Conservation (phyloP, 2,888 invertebrate species). For the Drosophila fungiperda region DNA sequence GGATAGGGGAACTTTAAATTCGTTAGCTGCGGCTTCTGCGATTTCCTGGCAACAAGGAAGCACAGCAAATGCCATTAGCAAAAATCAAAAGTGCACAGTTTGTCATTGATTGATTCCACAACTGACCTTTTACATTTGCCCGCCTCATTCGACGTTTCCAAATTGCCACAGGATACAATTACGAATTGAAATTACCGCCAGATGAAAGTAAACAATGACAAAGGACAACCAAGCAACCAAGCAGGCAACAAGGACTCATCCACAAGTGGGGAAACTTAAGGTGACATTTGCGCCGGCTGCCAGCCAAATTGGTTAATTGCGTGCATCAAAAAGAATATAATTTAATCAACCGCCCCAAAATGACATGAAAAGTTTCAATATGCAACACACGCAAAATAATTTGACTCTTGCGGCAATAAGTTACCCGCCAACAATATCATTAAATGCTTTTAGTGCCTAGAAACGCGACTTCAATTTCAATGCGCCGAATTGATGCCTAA, state of each 20-base stretch:
- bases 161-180: slow-evolving; percentile 53
- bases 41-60: slow-evolving; percentile 34
- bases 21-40: slow-evolving; percentile 33
- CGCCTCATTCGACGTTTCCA: slow-evolving; percentile 6
- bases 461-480: slow-evolving; percentile 18
- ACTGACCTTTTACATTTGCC: slow-evolving; percentile 51
- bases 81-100: slow-evolving; percentile 5
- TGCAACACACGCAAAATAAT: slow-evolving; percentile 7
- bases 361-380: neutral
- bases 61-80: slow-evolving; percentile 1
- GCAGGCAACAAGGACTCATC: neutral
- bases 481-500: slow-evolving; percentile 27
- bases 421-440: slow-evolving; percentile 28
- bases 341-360: slow-evolving; percentile 3
- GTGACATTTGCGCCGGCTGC: slow-evolving; percentile 9
- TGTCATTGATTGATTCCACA: slow-evolving; percentile 19
- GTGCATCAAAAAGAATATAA: slow-evolving; percentile 41
- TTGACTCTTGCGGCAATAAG: slow-evolving; percentile 20
- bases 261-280: neutral
- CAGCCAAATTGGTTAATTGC: slow-evolving; percentile 62
- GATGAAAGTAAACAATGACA: slow-evolving; percentile 51
- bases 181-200: slow-evolving; percentile 55
- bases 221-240: neutral
- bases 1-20: slow-evolving; percentile 3
- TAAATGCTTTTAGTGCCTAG: slow-evolving; percentile 6